phyloP scores from a whole-genome alignment of 2,888 invertebrate genomes.

The Drosophila hamatofila region DNA sequence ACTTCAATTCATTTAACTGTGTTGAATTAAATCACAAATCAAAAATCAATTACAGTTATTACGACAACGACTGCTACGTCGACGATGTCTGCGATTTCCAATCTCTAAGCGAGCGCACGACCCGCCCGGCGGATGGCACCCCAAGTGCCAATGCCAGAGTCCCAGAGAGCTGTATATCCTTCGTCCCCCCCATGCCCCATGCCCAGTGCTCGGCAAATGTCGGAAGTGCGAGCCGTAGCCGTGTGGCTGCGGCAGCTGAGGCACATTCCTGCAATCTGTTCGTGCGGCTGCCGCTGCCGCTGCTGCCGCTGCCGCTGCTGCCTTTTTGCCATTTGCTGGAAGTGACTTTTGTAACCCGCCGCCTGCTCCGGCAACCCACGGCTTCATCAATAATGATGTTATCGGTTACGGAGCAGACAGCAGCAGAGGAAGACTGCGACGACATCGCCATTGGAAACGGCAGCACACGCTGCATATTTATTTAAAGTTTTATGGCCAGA shows the following conservation, averaged over 20 bases:
- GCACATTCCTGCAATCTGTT: conserved; percentile 78
- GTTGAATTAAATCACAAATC: conserved; percentile 85
- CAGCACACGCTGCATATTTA: conserved; percentile 76
- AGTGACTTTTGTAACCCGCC: conserved; percentile 55
- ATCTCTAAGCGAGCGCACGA: conserved; percentile 73
- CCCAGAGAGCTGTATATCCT: conserved; percentile 11
- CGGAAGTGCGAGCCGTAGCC: conserved; percentile 59
- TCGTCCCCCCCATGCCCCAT: background rate
- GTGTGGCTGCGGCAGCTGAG: conserved; percentile 53
- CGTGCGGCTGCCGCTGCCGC: conserved; percentile 34
- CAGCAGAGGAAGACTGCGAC: conserved; percentile 40
- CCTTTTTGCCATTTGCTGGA: conserved; percentile 71
- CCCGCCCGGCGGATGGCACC: conserved; percentile 25
- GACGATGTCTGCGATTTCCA: conserved; percentile 76
- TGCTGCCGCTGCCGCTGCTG: conserved; percentile 43
- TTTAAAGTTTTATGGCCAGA: conserved; percentile 73
- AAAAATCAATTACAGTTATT: conserved; percentile 85
- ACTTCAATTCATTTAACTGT: conserved; percentile 75
- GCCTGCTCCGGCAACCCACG: conserved; percentile 46
- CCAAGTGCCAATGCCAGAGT: conserved; percentile 41
- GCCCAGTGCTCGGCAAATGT: conserved; percentile 14
- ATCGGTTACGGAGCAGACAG: conserved; percentile 72
- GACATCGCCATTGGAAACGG: conserved; percentile 36
- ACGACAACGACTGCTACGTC: conserved; percentile 67
- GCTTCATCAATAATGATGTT: conserved; percentile 78